phyloP scores from a whole-genome alignment of 2,113 vertebrate species.

The Sinocyclocheilus maitianheensis region DNA sequence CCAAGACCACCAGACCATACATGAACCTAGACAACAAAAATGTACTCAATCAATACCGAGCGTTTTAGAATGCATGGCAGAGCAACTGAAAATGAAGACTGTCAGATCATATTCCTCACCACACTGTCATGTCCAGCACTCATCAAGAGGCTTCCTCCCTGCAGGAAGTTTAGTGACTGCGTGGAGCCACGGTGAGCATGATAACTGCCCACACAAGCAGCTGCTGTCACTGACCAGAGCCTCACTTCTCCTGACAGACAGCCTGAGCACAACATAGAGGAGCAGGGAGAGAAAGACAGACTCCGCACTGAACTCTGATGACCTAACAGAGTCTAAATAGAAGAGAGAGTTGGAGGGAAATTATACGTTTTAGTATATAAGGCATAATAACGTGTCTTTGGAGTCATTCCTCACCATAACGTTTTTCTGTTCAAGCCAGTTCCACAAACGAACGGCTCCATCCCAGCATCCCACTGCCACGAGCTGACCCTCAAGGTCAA shows the following conservation, averaged over 20 bases:
- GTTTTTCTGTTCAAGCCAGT: conserved; percentile 70
- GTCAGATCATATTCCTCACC: conserved; percentile 65
- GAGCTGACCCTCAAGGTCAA: conserved; percentile 77
- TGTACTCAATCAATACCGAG: background rate
- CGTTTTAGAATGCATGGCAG: background rate
- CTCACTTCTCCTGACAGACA: conserved; percentile 78
- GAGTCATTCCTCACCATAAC: conserved; percentile 60
- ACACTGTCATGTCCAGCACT: conserved; percentile 80
- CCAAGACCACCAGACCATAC: conserved; percentile 86
- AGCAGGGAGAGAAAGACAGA: conserved; percentile 75
- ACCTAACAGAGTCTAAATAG: conserved; percentile 72
- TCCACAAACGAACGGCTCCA: conserved; percentile 75
- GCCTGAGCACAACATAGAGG: conserved; percentile 77
- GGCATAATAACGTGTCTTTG: background rate
- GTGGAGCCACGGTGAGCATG: conserved; percentile 77
- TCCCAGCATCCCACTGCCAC: conserved; percentile 83
- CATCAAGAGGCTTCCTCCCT: conserved; percentile 74
- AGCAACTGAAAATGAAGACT: background rate
- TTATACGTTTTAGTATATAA: background rate
- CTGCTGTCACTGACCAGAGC: conserved; percentile 80
- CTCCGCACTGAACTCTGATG: conserved; percentile 76
- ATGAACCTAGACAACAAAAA: conserved; percentile 73
- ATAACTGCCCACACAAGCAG: conserved; percentile 75
- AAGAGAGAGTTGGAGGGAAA: too few relatives aligned
- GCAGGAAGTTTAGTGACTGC: conserved; percentile 72